phyloP scores from a whole-genome alignment of 2,113 vertebrate genomes.

The Pteronura brasiliensis region DNA sequence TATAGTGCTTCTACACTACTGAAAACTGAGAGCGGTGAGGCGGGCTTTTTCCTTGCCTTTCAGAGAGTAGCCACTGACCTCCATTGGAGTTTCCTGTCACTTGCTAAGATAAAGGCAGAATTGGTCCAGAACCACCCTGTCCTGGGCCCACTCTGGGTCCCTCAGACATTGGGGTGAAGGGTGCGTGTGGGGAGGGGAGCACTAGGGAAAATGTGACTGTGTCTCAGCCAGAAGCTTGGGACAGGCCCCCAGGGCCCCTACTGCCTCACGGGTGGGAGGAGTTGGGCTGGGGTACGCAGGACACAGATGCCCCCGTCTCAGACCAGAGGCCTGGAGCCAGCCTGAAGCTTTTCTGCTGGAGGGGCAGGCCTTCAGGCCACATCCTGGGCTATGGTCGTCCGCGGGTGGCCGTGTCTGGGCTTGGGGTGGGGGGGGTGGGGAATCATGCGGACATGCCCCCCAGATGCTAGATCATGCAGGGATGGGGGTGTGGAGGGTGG shows the following conservation, averaged over 20 bases:
- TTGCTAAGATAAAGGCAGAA: too few species aligned
- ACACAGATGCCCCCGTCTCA: background rate
- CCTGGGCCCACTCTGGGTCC: background rate
- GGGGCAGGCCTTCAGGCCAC: background rate
- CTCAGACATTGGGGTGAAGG: background rate
- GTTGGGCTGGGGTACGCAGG: background rate
- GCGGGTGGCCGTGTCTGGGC: background rate
- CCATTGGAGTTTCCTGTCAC: background rate
- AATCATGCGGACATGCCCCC: background rate
- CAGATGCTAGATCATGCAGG: background rate
- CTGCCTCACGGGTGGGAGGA: background rate
- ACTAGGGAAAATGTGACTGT: background rate
- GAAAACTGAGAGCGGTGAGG: background rate
- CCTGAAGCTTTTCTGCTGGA: background rate
- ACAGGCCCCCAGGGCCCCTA: background rate
- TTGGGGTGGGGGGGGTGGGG: background rate
- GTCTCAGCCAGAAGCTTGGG: too few species aligned
- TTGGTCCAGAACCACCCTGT: background rate
- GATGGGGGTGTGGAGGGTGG: accelerated
- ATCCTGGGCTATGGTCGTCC: background rate
- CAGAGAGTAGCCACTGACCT: background rate
- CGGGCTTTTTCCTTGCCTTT: background rate
- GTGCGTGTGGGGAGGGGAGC: background rate
- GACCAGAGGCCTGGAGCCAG: background rate
- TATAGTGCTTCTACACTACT: background rate